Evolutionary conservation across 2,113 vertebrate genomes (phyloP).

Genomic region (Cynoglossus semilaevis): DNA sequence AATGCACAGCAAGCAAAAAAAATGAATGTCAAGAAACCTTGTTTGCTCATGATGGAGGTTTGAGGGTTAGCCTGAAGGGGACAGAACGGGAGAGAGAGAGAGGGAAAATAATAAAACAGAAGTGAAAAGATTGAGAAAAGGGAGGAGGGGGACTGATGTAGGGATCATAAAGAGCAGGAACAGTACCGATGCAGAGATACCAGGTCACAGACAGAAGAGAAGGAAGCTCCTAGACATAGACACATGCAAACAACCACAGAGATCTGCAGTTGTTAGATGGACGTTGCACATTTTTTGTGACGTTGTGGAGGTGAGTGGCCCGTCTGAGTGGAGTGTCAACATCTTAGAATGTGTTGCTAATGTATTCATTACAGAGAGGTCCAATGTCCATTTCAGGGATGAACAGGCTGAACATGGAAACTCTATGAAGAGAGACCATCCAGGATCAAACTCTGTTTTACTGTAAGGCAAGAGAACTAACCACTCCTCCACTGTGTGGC

Average conservation of each 20-base stretch:
- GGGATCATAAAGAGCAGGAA: conserved; percentile 37
- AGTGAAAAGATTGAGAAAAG: conserved; percentile 16
- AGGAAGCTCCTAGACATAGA: not conserved
- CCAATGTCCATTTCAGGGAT: too few relatives aligned
- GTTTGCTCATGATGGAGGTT: conserved; percentile 77
- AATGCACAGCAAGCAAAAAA: conserved; percentile 74
- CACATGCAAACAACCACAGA: conserved; percentile 14
- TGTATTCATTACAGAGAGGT: too few relatives aligned
- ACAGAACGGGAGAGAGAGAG: conserved; percentile 36
- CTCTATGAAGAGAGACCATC: too few relatives aligned
- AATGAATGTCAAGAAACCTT: conserved; percentile 81
- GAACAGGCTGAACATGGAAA: too few relatives aligned
- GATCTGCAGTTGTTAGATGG: conserved; percentile 26
- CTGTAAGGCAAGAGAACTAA: too few relatives aligned
- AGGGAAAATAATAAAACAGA: conserved; percentile 50
- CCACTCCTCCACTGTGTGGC: too few relatives aligned
- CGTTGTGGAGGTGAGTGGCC: too few relatives aligned
- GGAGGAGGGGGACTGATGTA: conserved; percentile 13
- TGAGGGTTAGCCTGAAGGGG: conserved; percentile 66
- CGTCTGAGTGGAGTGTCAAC: too few relatives aligned
- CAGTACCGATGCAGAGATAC: conserved; percentile 52
- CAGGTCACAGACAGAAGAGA: conserved; percentile 21
- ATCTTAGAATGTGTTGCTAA: too few relatives aligned
- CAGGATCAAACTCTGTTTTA: too few relatives aligned
- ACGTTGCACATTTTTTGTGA: too few relatives aligned